Evolutionary conservation across 2,113 vertebrate species (phyloP).

Genomic region (Hemichromis elongatus): DNA sequence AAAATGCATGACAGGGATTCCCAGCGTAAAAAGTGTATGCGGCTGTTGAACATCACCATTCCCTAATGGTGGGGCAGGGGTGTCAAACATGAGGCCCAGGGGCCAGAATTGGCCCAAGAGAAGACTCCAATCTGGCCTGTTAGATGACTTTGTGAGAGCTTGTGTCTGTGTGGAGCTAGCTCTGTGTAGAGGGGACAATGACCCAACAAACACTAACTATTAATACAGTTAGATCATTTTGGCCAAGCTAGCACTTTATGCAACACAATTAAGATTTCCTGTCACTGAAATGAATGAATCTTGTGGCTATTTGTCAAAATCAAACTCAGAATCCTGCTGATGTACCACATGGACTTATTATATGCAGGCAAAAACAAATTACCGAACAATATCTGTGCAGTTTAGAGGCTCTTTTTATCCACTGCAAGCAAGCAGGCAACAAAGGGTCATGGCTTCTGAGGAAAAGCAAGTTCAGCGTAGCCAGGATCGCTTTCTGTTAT

Average conservation of each 20-base stretch:
- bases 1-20: neutral
- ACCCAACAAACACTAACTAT: neutral
- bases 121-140: neutral
- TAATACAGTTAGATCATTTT: accelerated
- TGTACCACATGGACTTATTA: neutral
- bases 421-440: neutral
- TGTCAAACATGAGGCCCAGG: neutral
- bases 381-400: neutral
- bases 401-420: neutral
- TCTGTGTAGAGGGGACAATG: neutral
- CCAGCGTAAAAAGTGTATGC: neutral
- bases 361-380: neutral
- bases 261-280: neutral
- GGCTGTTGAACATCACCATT: neutral
- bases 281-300: neutral
- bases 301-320: neutral
- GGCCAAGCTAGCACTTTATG: neutral
- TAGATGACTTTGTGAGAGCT: neutral
- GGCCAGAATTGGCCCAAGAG: neutral
- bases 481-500: neutral
- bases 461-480: neutral
- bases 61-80: neutral
- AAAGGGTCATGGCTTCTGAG: neutral
- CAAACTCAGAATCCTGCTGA: neutral
- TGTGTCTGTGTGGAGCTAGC: neutral